These are phyloP conservation scores for Anadara kagoshimensis DNA, from an alignment of 1,140 invertebrate species.

Conservation along the genomic window DNA sequence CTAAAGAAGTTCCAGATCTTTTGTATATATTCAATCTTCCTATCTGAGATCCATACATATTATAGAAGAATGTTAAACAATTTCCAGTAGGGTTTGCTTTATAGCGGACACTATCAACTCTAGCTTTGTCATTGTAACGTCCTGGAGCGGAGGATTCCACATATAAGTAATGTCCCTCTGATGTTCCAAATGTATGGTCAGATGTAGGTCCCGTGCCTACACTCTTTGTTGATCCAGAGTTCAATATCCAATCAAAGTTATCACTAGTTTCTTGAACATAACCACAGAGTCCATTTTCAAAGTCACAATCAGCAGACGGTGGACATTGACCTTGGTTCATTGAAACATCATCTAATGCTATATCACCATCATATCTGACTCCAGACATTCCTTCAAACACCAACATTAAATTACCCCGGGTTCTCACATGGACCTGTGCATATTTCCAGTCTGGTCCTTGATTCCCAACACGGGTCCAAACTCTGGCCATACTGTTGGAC, in stretches of 20 bases:
- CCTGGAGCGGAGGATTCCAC: constrained; percentile 61
- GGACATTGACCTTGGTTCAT: constrained; percentile 46
- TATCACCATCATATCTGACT: constrained; percentile 58
- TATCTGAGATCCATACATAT: constrained; percentile 81
- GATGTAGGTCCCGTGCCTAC: constrained; percentile 54
- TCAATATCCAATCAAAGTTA: constrained; percentile 59
- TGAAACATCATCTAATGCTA: constrained; percentile 71
- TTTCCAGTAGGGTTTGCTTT: constrained; percentile 45
- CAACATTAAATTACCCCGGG: constrained; percentile 41
- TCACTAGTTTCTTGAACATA: constrained; percentile 56
- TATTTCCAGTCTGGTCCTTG: constrained; percentile 61
- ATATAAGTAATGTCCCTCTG: constrained; percentile 58
- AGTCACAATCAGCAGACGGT: constrained; percentile 37
- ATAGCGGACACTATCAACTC: constrained; percentile 49
- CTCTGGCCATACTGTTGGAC: constrained; percentile 30
- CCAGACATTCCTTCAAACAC: constrained; percentile 67
- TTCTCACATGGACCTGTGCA: constrained; percentile 51
- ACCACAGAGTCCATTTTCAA: constrained; percentile 55
- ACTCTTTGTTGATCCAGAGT: constrained; percentile 46
- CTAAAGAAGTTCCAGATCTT: constrained; percentile 23
- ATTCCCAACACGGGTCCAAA: constrained; percentile 64
- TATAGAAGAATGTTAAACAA: constrained; percentile 79
- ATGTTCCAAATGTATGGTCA: constrained; percentile 66
- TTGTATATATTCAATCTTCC: constrained; percentile 60
- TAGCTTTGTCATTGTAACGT: constrained; percentile 56